phyloP scores from a whole-genome alignment of 2,797 vertebrate species.

The Calcarius lapponicus region DNA sequence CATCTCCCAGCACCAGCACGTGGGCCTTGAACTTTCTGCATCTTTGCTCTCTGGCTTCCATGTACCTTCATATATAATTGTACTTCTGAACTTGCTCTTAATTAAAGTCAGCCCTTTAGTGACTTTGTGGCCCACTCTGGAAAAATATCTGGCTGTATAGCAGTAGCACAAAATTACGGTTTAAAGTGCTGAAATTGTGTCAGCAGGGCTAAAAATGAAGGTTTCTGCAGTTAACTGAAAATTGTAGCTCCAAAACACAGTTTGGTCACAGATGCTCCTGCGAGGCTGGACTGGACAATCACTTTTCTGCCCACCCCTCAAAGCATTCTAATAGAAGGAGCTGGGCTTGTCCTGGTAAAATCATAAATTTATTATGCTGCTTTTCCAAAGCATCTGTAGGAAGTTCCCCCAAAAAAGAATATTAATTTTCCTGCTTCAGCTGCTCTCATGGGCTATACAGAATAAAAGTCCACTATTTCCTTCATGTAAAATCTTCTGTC shows the following conservation, averaged over 20 bases:
- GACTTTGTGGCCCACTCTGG: not conserved
- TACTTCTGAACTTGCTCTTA: not conserved
- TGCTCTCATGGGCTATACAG: accelerated
- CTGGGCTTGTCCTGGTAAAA: not conserved
- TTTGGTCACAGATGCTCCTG: not conserved
- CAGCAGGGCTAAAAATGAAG: not conserved
- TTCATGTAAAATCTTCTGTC: not conserved
- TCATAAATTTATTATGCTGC: accelerated
- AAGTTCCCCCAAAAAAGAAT: not conserved
- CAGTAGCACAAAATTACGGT: not conserved
- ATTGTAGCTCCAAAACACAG: not conserved
- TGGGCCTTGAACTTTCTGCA: not conserved
- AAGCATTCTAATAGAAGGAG: not conserved
- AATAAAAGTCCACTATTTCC: not conserved
- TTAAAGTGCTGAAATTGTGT: not conserved
- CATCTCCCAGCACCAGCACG: not conserved
- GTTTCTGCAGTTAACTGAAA: not conserved
- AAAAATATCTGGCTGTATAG: not conserved
- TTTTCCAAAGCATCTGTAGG: not conserved
- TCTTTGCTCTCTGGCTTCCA: not conserved
- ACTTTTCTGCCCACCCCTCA: not conserved
- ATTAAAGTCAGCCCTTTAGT: conserved; percentile 1
- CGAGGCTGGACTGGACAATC: not conserved
- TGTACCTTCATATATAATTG: not conserved
- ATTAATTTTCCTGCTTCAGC: not conserved